Evolutionary conservation across 2,797 vertebrate species (phyloP).

Genomic region (Margarornis squamiger): DNA sequence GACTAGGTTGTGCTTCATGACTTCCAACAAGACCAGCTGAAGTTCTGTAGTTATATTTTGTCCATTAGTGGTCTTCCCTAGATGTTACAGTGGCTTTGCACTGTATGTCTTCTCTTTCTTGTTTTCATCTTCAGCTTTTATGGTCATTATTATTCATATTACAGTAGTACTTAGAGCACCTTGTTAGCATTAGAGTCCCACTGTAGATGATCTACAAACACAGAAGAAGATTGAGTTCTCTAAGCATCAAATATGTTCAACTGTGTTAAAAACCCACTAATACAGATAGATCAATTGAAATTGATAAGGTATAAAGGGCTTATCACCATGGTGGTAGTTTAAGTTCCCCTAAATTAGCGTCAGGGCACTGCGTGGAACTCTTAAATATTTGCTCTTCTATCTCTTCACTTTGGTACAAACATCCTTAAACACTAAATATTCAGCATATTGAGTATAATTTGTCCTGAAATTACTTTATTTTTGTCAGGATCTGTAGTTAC

Average conservation of each 20-base stretch:
- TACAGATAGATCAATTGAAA: neutral
- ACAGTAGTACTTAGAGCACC: neutral
- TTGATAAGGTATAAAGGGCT: neutral
- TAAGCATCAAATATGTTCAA: neutral
- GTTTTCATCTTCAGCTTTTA: neutral
- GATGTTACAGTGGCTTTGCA: neutral
- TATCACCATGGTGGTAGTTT: neutral
- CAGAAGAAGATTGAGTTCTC: neutral
- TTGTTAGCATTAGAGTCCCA: neutral
- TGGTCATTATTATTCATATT: neutral
- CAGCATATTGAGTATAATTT: neutral
- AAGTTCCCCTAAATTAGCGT: neutral
- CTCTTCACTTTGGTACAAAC: neutral
- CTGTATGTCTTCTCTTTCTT: neutral
- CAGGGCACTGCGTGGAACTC: neutral
- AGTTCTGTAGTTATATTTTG: neutral
- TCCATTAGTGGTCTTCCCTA: neutral
- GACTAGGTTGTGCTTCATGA: neutral
- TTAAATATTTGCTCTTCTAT: neutral
- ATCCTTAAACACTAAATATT: neutral
- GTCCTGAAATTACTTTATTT: neutral
- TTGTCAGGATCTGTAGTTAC: neutral
- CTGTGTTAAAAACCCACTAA: neutral
- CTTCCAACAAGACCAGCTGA: neutral
- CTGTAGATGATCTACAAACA: neutral